Evolutionary conservation across 2,888 invertebrate species (phyloP).

Genomic region (Plagodis dolabraria): DNA sequence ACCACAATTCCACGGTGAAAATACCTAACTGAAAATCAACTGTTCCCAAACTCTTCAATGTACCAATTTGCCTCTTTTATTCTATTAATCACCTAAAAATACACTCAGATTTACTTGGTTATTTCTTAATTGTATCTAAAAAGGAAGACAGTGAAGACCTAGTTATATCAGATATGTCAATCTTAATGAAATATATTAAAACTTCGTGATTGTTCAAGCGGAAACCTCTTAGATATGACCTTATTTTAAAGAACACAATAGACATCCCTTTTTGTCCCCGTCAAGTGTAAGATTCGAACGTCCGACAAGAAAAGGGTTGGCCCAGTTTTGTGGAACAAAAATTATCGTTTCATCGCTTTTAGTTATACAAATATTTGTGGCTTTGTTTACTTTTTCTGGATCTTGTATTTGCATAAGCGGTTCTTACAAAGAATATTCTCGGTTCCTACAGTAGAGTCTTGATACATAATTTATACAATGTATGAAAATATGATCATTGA

Average conservation of each 20-base stretch:
- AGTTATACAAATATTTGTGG: conserved; percentile 58
- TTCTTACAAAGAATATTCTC: neutral
- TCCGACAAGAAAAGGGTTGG: conserved; percentile 78
- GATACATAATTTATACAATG: no score
- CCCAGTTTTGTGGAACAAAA: conserved; percentile 60
- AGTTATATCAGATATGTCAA: conserved; percentile 76
- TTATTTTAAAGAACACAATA: conserved; percentile 75
- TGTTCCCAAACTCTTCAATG: no score
- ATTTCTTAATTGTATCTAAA: conserved; percentile 37
- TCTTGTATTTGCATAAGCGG: conserved; percentile 56
- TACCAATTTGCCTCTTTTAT: no score
- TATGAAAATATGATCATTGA: no score
- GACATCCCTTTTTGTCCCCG: conserved; percentile 68
- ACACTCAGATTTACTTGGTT: conserved; percentile 2
- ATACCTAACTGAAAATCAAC: no score
- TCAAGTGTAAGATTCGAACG: conserved; percentile 69
- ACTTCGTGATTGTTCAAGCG: conserved; percentile 79
- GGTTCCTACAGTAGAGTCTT: no score
- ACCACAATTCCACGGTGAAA: no score
- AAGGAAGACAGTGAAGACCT: conserved; percentile 55
- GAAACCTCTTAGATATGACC: conserved; percentile 70
- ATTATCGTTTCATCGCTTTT: conserved; percentile 71
- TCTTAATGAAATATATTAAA: conserved; percentile 82
- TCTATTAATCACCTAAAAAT: no score
- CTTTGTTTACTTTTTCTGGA: conserved; percentile 55